Base-by-base conservation (phyloP, 2,113 vertebrate genomes). In the Psettodes erumei region DNA sequence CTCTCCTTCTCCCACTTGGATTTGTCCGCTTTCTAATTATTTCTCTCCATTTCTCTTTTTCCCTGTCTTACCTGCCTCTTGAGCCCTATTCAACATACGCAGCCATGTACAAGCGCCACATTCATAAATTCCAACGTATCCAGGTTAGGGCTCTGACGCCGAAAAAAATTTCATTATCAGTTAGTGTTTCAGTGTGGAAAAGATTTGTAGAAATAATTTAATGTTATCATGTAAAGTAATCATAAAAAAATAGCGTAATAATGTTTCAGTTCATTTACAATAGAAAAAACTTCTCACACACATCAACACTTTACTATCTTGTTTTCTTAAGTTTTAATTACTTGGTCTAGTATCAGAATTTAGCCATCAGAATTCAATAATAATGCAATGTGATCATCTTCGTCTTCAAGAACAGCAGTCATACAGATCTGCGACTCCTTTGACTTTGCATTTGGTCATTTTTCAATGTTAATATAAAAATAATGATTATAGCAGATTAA, bases 11-110 rank as follows among this genome's bases (percentile, higher is more conserved):
- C 38, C 72, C 48, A 37, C 21, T 21, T 51, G 53, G 63, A 68
- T 75, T 61, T 64, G 58, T 28, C 68, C 33, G 59, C 66, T 71
- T 75, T 75, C 51, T 58, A 63, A 43, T 78, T 58, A 71, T 76
- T 73, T 77, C 59, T 69, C 50, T 64, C 63, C 54, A 25, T 80
- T 76, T 72, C 38, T 68, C 27, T 66, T 18, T 63, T 27, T 25
- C 18, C 23, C 30, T 71, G 30, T 60, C 12, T 70, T 61, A 38
- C 60, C 15, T 62, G 16, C 47, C 74, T 58, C 23, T 27, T 21
- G 21, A 71, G 48, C 37, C 54, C n/a, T n/a, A n/a, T n/a, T n/a
- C n/a, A n/a, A n/a, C n/a, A n/a, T n/a, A n/a, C n/a, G n/a, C n/a
- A n/a, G n/a, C n/a, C n/a, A n/a, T n/a, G n/a, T n/a, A 16, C 23